Evolutionary conservation across 2,797 vertebrate species (phyloP).

Genomic region (Danio tinwini): DNA sequence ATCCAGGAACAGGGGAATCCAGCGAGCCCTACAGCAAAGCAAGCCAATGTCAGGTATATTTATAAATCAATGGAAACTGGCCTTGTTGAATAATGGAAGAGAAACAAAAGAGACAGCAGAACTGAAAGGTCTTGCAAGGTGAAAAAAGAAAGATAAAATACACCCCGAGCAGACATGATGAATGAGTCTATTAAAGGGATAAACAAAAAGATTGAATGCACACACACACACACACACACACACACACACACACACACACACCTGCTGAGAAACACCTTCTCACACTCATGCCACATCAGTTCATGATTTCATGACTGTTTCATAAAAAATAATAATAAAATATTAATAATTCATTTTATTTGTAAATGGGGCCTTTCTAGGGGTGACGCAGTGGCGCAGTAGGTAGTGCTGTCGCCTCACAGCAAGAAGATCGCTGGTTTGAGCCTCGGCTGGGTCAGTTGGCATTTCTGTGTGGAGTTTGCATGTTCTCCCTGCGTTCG

Average conservation of each 20-base stretch:
- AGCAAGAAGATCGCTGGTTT: too few relatives aligned
- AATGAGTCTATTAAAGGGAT: constrained; percentile 33
- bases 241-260: too few relatives aligned
- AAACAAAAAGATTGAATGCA: background rate
- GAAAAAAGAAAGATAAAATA: background rate
- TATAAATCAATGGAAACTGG: constrained; percentile 19
- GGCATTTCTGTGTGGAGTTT: too few relatives aligned
- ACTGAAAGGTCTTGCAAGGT: background rate
- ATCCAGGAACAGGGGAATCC: constrained; percentile 65
- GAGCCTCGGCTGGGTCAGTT: too few relatives aligned
- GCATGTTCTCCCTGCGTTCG: too few relatives aligned
- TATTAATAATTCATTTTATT: too few relatives aligned
- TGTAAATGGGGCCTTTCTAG: too few relatives aligned
- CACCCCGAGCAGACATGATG: constrained; percentile 17
- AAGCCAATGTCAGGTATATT: constrained; percentile 62
- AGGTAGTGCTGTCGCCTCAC: too few relatives aligned
- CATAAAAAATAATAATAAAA: too few relatives aligned
- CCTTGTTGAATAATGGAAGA: constrained; percentile 45
- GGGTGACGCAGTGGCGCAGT: too few relatives aligned
- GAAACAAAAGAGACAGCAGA: constrained; percentile 41
- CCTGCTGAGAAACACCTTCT: constrained; percentile 64
- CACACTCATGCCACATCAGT: constrained; percentile 44
- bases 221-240: constrained; percentile 49
- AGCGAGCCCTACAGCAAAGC: constrained; percentile 58
- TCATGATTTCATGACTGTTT: constrained; percentile 65